Conservation (phyloP, 2,888 invertebrate genomes). For the Hemaris fuciformis region DNA sequence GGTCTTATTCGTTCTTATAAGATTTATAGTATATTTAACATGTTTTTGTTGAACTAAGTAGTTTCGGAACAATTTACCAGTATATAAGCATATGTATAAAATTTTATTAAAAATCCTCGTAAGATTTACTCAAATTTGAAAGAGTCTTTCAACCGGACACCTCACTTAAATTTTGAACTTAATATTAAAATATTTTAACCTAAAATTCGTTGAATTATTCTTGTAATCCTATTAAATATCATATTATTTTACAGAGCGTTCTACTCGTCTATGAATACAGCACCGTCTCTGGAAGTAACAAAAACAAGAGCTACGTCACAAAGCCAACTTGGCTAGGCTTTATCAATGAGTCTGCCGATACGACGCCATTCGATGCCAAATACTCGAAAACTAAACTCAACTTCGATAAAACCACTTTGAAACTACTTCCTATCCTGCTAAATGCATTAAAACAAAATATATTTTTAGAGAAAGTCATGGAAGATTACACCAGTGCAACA, state of each 20-base stretch:
- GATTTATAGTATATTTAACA: no score
- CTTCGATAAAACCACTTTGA: constrained; percentile 47
- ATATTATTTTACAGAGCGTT: constrained; percentile 56
- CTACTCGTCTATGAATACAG: constrained; percentile 64
- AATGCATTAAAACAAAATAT: constrained; percentile 58
- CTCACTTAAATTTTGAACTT: no score
- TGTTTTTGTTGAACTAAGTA: no score
- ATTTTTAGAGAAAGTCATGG: constrained; percentile 49
- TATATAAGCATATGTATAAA: no score
- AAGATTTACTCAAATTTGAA: no score
- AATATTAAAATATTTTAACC: no score
- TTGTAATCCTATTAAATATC: constrained; percentile 4
- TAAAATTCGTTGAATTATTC: neutral
- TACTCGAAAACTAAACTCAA: constrained; percentile 40
- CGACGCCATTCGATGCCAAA: constrained; percentile 40
- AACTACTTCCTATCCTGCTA: constrained; percentile 56
- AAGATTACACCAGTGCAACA: constrained; percentile 46
- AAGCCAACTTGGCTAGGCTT: constrained; percentile 50
- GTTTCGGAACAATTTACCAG: no score
- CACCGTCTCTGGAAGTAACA: constrained; percentile 36
- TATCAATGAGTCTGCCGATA: constrained; percentile 48
- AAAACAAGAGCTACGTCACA: constrained; percentile 26
- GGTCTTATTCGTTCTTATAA: no score
- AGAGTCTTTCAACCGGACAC: no score
- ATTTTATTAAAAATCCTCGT: no score